phyloP scores from a whole-genome alignment of 2,113 vertebrate genomes.

The Entomyzon cyanotis region DNA sequence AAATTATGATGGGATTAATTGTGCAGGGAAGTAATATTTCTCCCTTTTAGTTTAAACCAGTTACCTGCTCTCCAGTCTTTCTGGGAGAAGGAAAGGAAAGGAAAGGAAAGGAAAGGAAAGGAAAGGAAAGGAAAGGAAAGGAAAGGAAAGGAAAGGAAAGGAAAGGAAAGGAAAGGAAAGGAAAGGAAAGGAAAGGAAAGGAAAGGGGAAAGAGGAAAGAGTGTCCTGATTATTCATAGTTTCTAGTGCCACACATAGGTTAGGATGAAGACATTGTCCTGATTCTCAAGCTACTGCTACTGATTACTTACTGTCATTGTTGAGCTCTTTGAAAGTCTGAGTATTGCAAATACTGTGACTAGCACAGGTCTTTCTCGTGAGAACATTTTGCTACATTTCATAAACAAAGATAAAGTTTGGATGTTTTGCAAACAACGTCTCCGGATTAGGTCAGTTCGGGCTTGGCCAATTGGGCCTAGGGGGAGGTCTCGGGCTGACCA shows the following conservation, averaged over 20 bases:
- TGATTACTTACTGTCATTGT: not conserved
- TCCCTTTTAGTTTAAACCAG: constrained; percentile 16
- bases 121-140: not conserved
- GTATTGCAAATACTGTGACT: not conserved
- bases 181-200: not conserved
- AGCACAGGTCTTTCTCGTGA: too few relatives aligned
- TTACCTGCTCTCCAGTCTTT: constrained; percentile 30
- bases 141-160: not conserved
- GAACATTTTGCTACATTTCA: too few relatives aligned
- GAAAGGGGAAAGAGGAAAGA: not conserved
- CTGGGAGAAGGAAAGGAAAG: not conserved
- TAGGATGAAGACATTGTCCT: not conserved
- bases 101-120: not conserved
- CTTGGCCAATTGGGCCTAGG: too few relatives aligned
- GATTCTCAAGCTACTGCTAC: not conserved
- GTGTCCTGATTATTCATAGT: constrained; percentile 19
- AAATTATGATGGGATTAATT: constrained; percentile 67
- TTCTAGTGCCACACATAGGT: constrained; percentile 29
- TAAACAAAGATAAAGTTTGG: too few relatives aligned
- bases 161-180: not conserved
- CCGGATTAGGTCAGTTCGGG: too few relatives aligned
- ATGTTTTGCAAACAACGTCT: too few relatives aligned
- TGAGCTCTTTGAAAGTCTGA: not conserved
- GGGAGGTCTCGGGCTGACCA: too few relatives aligned
- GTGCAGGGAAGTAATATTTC: constrained; percentile 35